Evolutionary conservation across 92 coral and sea anemone genomes (phyloP), one percentile per base, ranked within the genome.

Genomic region (Zoanthus solanderi): DNA sequence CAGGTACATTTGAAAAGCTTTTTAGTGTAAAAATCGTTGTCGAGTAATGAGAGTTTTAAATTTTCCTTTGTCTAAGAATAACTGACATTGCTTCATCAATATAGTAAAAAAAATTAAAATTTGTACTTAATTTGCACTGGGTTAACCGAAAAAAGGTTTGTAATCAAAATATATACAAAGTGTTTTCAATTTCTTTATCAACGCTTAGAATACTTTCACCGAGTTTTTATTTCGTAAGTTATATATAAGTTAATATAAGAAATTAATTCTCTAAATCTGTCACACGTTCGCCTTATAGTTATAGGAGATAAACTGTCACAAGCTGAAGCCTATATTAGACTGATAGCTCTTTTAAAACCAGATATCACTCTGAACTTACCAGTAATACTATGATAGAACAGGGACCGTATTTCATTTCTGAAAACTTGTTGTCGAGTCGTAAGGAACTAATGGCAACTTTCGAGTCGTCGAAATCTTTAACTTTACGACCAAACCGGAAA

Each of bases 361-460:
- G 42, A 0, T 37, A 37, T 37, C 2, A 37, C 0, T 37, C 45
- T 6, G 44, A 23, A 73, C 78, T 73, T 73, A 73, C 78, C 78
- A 73, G 57, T 48, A 73, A 45, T 45, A 73, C n/a, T 42, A 50
- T 1, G 56, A 73, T 46, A 6, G 28, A 6, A 0, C n/a, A 10
- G 31, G 13, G 23, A 29, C 76, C 7, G 52, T 23, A 16, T 23
- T 73, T 73, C 78, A 73, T 73, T 46, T 17, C 78, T 42, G 78
- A 37, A 37, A 46, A 42, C 32, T 45, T 23, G 78, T 15, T 42
- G 29, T 16, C 78, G 57, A 73, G 11, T 15, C 17, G 54, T 28
- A 73, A 17, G 57, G 14, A 45, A 73, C 56, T 73, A 16, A 73
- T 73, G 78, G n/a, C 14, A 73, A 42, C 31, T 73, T 45, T 45